These are phyloP conservation scores for Ceratina calcarata DNA, from an alignment of 1,140 invertebrate genomes.

Conservation along the genomic window DNA sequence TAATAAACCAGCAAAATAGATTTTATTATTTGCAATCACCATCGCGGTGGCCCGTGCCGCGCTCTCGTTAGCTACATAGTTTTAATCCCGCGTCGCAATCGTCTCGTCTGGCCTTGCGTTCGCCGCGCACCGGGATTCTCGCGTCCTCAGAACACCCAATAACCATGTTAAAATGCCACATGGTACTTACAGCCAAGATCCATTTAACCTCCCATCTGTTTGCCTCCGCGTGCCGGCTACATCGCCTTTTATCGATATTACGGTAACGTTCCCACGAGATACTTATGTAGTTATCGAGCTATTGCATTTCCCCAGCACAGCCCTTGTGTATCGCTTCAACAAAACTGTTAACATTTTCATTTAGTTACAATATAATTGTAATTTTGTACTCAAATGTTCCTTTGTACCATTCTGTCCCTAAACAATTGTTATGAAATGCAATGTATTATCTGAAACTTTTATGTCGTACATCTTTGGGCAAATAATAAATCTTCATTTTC, in stretches of 20 bases:
- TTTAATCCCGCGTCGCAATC: constrained; percentile 36
- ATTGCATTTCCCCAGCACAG: too few relatives aligned
- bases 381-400: too few relatives aligned
- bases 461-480: too few relatives aligned
- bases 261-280: neutral
- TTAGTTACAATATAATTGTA: too few relatives aligned
- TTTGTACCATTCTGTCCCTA: too few relatives aligned
- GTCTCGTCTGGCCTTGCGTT: too few relatives aligned
- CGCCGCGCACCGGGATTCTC: constrained; percentile 37
- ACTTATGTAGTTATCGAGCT: neutral
- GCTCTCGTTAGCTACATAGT: constrained; percentile 45
- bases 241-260: constrained; percentile 53
- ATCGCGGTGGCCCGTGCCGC: constrained; percentile 33
- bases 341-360: neutral
- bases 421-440: too few relatives aligned
- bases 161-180: constrained; percentile 46
- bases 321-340: neutral
- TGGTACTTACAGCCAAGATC: constrained; percentile 36
- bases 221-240: neutral
- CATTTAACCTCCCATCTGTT: constrained; percentile 36
- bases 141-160: constrained; percentile 40
- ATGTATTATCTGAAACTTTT: too few relatives aligned
- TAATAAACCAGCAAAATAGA: constrained; percentile 71
- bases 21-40: constrained; percentile 73
- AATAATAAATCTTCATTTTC: too few relatives aligned